phyloP scores from a whole-genome alignment of 1,140 invertebrate genomes.

The Bactericera cockerelli region DNA sequence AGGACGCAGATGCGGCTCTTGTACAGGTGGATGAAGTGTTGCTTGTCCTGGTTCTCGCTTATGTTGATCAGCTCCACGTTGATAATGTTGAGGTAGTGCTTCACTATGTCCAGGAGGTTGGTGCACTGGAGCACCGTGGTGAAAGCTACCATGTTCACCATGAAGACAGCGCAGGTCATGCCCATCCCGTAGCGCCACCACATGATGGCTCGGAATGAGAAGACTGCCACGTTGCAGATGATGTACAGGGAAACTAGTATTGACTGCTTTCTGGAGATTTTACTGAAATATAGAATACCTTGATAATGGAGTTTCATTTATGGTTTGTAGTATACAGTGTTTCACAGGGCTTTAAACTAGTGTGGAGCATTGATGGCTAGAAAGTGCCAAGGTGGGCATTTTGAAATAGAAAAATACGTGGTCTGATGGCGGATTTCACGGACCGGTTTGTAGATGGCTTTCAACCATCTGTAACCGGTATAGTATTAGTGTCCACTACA shows the following conservation, averaged over 20 bases:
- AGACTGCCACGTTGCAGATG: background rate
- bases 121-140: background rate
- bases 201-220: background rate
- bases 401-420: too few species aligned
- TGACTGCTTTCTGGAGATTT: background rate
- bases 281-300: background rate
- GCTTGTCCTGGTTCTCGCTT: background rate
- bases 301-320: too few species aligned
- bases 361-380: too few species aligned
- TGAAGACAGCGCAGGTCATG: background rate
- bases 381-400: too few species aligned
- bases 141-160: background rate
- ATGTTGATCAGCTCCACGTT: constrained; percentile 5
- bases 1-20: constrained; percentile 4
- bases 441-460: too few species aligned
- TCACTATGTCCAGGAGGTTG: background rate
- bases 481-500: too few species aligned
- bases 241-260: background rate
- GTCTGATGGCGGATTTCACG: too few species aligned
- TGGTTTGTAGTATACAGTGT: too few species aligned
- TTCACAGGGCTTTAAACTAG: too few species aligned
- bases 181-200: background rate
- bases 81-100: background rate
- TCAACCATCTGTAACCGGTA: too few species aligned
- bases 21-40: constrained; percentile 4